Evolutionary conservation across 2,113 vertebrate species (phyloP), one percentile per base, ranked within the genome.

Genomic region (Raja brachyura): DNA sequence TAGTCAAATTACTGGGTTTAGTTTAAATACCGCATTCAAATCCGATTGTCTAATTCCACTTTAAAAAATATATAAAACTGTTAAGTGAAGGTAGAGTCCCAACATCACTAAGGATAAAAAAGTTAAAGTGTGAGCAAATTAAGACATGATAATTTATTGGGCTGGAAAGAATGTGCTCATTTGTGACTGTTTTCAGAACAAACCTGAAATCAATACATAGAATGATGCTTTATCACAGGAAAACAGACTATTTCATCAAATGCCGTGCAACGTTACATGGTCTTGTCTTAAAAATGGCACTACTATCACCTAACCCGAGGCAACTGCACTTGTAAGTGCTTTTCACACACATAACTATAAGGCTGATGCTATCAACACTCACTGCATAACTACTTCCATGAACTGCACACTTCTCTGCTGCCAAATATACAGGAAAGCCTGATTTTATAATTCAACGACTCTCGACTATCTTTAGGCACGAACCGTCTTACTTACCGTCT

Each of bases 1-100:
- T 73, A 13, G 90, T 48, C 33, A 92, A 92, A 92, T 73, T 92
- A 92, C 90, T 92, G 66, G 90, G 68, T 92, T 92, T 73, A 92
- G 90, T 92, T 90, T 70, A 92, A 92, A 73, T 92, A 73, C 73
- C 20, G 28, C 33, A 25, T 73, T 66, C 66, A 66, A 92, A 92
- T 92, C 90, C 90, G 70, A 92, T 92, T 70, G 31, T 2, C 14
- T 54, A 68, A 92, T 73, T 31, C 68, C 63, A 92, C 66, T n/a
- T 92, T 25, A 22, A 11, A 83, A 22, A n/a, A 59, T 20, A 85
- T 59, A 54, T 25, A 18, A 56, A 56, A 59, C 28, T 28, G 56
- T 14, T 25, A n/a, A 8, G 13, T 63, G 5, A 63, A 18, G 11
- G 20, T 70, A 14, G 11, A 86, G n/a, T 25, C 28, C 83, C 28